These are phyloP conservation scores for Uria aalge DNA, from an alignment of 2,113 vertebrate genomes.

Conservation along the genomic window DNA sequence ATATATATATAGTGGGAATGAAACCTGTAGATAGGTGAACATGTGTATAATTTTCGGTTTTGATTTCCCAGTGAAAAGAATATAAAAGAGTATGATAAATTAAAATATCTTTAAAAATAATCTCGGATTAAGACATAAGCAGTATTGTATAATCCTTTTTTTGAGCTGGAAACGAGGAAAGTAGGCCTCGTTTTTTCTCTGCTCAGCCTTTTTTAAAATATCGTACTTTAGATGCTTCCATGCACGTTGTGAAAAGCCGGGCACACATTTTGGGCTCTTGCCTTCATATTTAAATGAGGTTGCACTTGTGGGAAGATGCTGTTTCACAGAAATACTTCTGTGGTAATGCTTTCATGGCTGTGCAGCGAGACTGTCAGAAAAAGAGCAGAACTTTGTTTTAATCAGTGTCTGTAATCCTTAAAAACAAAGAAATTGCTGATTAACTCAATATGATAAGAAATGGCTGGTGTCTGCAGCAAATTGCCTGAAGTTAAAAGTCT, in stretches of 20 bases:
- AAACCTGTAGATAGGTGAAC: slow-evolving; percentile 4
- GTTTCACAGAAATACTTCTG: not conserved
- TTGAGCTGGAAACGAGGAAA: slow-evolving; percentile 59
- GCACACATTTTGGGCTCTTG: not conserved
- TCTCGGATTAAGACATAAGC: slow-evolving; percentile 57
- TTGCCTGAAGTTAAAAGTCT: not conserved
- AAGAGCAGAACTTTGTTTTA: not conserved
- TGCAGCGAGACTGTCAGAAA: not conserved
- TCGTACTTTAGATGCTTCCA: not conserved
- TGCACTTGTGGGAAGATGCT: not conserved
- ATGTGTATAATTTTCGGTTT: slow-evolving; percentile 20
- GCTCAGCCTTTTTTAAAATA: not conserved
- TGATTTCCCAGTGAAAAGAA: slow-evolving; percentile 57
- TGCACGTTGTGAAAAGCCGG: not conserved
- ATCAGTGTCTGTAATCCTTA: not conserved
- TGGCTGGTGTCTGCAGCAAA: not conserved
- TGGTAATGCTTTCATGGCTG: not conserved
- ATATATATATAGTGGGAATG: slow-evolving; percentile 26
- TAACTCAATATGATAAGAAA: not conserved
- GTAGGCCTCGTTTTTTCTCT: not conserved
- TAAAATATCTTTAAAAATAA: slow-evolving; percentile 56
- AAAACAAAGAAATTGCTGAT: slow-evolving; percentile 13
- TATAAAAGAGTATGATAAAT: slow-evolving; percentile 63
- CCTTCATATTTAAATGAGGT: not conserved
- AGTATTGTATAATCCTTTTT: slow-evolving; percentile 58